Evolutionary conservation across 1,140 invertebrate genomes (phyloP).

Genomic region (Parapsyche elsis): DNA sequence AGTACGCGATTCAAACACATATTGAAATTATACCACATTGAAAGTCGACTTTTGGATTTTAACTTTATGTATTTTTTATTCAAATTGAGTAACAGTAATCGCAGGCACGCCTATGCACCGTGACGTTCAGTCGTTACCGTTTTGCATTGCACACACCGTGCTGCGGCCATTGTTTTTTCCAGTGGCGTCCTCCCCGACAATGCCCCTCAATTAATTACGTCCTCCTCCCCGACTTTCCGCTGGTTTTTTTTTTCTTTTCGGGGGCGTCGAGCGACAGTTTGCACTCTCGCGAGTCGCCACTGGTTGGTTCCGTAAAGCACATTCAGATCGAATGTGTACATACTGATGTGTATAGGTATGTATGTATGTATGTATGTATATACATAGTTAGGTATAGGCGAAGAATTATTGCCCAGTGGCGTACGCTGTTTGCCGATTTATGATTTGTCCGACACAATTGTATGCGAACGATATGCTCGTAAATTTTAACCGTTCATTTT

Average conservation of each 20-base stretch:
- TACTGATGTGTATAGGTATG: background rate
- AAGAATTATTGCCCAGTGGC: slow-evolving; percentile 7
- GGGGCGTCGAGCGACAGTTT: background rate
- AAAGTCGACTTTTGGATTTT: too few species aligned
- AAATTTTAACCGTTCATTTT: slow-evolving; percentile 4
- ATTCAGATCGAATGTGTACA: background rate
- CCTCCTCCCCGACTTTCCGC: background rate
- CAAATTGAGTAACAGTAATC: too few species aligned
- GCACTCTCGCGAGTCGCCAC: background rate
- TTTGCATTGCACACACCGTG: background rate
- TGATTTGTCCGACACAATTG: slow-evolving; percentile 24
- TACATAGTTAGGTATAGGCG: background rate
- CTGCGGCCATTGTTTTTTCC: background rate
- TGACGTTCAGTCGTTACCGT: too few species aligned
- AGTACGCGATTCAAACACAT: too few species aligned
- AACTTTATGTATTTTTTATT: too few species aligned
- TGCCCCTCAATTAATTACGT: slow-evolving; percentile 7
- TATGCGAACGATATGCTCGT: background rate
- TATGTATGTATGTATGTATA: background rate
- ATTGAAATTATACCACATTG: too few species aligned
- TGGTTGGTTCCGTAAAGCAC: background rate
- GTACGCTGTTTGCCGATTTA: background rate
- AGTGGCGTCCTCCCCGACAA: background rate
- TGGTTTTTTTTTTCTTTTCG: background rate
- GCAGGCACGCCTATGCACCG: too few species aligned